Evolutionary conservation across 2,113 vertebrate species (phyloP).

Genomic region (Corythaeola cristata): DNA sequence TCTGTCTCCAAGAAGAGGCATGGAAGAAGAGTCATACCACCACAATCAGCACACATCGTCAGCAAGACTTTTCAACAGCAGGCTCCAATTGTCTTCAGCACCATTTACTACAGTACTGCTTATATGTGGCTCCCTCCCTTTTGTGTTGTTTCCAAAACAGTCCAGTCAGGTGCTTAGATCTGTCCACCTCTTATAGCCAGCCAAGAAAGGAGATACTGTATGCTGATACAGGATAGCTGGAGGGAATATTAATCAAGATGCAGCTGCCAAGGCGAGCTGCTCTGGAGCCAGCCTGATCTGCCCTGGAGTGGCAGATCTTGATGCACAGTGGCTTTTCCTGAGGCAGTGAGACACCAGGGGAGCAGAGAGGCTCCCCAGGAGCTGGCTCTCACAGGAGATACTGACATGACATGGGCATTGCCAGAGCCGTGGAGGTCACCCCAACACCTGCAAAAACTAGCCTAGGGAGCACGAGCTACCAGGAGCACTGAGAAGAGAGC

Average conservation of each 20-base stretch:
- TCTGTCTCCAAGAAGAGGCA: background rate
- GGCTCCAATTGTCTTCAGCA: background rate
- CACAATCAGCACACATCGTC: background rate
- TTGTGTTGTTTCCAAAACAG: background rate
- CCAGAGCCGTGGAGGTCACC: no score
- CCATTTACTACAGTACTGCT: background rate
- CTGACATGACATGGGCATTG: no score
- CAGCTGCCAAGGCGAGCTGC: no score
- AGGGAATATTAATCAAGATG: background rate
- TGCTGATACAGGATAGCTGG: background rate
- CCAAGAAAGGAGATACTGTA: background rate
- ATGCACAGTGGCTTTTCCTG: no score
- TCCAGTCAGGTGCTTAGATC: background rate
- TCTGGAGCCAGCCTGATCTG: no score
- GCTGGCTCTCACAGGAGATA: no score
- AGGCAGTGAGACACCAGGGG: no score
- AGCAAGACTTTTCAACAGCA: background rate
- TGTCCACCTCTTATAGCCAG: background rate
- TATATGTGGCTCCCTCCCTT: background rate
- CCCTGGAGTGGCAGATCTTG: no score
- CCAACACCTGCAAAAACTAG: no score
- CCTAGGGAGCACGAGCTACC: no score
- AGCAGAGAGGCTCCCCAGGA: no score
- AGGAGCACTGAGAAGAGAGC: no score
- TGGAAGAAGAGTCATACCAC: rapidly evolving